Evolutionary conservation across 2,888 invertebrate genomes (phyloP), one percentile per base, ranked within the genome.

Genomic region (Notodonta dromedarius): DNA sequence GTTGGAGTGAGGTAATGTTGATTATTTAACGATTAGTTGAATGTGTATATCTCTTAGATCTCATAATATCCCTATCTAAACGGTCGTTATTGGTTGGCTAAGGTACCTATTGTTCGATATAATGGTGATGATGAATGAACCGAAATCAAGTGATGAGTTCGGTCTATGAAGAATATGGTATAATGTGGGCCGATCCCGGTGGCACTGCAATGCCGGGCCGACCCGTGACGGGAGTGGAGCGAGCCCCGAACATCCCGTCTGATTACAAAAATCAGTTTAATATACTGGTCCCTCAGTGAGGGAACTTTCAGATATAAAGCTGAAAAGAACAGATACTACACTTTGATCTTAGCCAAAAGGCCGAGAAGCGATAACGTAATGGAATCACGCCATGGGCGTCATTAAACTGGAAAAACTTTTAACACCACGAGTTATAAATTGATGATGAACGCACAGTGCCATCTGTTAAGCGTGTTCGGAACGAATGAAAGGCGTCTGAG

Each of bases 191-290:
- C 46, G n/a, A 46, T 46, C 46, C 46, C 46, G 13, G 46, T n/a
- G 46, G 46, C 46, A 46, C 46, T 46, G 46, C 46, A 46, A 46
- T 46, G n/a, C 46, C 46, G 46, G 46, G 46, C 46, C 46, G 46
- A 46, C 46, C 46, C 46, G 46, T n/a, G 46, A 46, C 46, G 46
- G 13, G 46, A 46, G 46, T 46, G 46, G 46, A 46, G 46, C 46
- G 46, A 46, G 46, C 46, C 46, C 46, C 46, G 46, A 46, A 46
- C 46, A 46, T 46, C 46, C 46, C 46, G 46, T 46, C 46, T 46
- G n/a, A n/a, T 6, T 46, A 46, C 46, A 46, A 46, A 46, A 46
- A 46, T 46, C 46, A 46, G 46, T 46, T 46, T 46, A 46, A 46
- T 46, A 46, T 46, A 46, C 46, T 46, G 46, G 46, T 46, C 46